A percentile compares a stretch with the other conserved stretches of the same genome.
Evolutionary conservation across 2,888 invertebrate species (phyloP).

Genomic region (Cyaniris semiargus): DNA sequence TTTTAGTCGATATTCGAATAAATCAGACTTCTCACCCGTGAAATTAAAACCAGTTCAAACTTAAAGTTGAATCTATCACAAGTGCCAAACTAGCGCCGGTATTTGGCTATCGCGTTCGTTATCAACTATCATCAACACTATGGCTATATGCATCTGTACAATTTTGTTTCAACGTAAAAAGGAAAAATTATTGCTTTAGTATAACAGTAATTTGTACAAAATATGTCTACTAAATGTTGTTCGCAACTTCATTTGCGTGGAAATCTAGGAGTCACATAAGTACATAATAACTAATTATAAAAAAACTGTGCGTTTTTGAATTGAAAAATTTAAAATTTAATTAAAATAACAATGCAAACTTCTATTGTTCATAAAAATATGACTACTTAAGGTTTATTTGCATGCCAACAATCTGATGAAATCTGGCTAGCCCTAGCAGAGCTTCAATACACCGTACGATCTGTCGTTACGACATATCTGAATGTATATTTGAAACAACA

Average conservation of each 20-base stretch:
- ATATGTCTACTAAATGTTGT: too few relatives aligned
- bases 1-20: slow-evolving; percentile 61
- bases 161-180: background rate
- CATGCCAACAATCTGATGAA: background rate
- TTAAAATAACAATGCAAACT: background rate
- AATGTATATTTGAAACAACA: background rate
- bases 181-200: background rate
- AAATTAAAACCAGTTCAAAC: slow-evolving; percentile 61
- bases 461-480: background rate
- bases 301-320: background rate
- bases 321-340: background rate
- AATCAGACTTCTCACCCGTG: slow-evolving; percentile 58
- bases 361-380: background rate
- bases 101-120: slow-evolving; percentile 13
- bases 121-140: background rate
- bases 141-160: background rate
- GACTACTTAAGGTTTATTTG: background rate
- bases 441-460: background rate
- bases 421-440: background rate
- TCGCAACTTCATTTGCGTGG: too few relatives aligned
- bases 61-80: slow-evolving; percentile 53
- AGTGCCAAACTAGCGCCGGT: slow-evolving; percentile 35
- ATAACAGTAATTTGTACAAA: too few relatives aligned
- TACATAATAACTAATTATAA: background rate
- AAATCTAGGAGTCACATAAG: too few relatives aligned